Conservation (phyloP, 2,888 invertebrate genomes). For the Caenorhabditis sinica region DNA sequence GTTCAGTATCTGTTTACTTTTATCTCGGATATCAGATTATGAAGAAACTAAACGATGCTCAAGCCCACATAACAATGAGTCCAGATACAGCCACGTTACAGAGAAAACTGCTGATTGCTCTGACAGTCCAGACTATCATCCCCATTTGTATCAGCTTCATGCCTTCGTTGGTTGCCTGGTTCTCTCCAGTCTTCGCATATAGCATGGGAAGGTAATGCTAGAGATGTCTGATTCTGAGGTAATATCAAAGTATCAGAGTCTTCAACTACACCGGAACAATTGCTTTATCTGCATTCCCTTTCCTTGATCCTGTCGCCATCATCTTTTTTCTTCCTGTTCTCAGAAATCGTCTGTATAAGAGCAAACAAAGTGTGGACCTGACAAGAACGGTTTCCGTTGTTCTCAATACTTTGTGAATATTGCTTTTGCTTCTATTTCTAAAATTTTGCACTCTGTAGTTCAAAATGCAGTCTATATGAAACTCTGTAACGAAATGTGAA, state of each 20-base stretch:
- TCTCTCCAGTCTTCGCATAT: conserved; percentile 3
- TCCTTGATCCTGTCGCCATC: conserved; percentile 16
- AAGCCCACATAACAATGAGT: conserved; percentile 7
- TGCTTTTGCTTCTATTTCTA: background rate
- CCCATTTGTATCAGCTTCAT: conserved; percentile 28
- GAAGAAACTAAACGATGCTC: conserved; percentile 11
- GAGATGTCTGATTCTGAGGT: too few species aligned
- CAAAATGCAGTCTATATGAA: too few species aligned
- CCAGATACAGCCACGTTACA: background rate
- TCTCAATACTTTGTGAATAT: background rate
- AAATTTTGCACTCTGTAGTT: background rate
- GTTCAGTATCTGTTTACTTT: background rate
- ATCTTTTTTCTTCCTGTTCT: conserved; percentile 14
- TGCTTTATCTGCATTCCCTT: conserved; percentile 17
- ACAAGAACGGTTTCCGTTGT: background rate
- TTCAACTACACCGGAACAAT: conserved; percentile 18
- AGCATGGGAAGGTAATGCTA: conserved; percentile 11
- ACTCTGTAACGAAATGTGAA: too few species aligned
- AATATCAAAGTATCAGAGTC: too few species aligned
- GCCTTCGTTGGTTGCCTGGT: conserved; percentile 11
- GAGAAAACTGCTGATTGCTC: conserved; percentile 1
- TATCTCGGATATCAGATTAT: conserved; percentile 14
- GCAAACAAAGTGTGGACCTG: background rate
- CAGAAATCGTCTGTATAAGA: background rate
- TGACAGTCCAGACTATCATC: conserved; percentile 24